Conservation (phyloP, 2,888 invertebrate genomes). For the Chymomyza fuscimana region DNA sequence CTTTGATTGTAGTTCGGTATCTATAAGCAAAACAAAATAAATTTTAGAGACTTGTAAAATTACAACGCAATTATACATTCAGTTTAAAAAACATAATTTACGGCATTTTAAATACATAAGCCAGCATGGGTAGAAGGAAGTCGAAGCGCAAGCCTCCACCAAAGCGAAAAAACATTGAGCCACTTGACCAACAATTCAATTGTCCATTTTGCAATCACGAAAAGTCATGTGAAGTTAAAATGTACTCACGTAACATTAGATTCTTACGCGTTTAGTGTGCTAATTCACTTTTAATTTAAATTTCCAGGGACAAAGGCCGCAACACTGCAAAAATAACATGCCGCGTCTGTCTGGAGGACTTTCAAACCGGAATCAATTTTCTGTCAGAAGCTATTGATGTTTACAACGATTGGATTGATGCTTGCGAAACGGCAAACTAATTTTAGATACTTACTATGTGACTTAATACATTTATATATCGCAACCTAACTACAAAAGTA, state of each 20-base stretch:
- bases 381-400: conserved; percentile 98
- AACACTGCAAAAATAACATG: conserved; percentile 97
- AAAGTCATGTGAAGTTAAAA: conserved; percentile 99
- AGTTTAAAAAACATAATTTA: background rate
- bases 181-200: conserved; percentile 97
- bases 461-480: background rate
- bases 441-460: background rate
- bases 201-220: conserved; percentile 99
- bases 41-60: no score
- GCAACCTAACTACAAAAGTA: background rate
- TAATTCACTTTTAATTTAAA: background rate
- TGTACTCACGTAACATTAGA: conserved; percentile 84
- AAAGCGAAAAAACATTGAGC: conserved; percentile 94
- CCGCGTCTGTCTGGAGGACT: conserved; percentile 97
- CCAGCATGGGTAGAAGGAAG: conserved; percentile 94
- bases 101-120: background rate
- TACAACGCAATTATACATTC: background rate
- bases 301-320: conserved; percentile 93
- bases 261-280: background rate
- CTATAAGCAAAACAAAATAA: background rate
- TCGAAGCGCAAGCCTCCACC: conserved; percentile 98
- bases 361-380: conserved; percentile 97
- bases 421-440: conserved; percentile 96
- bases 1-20: background rate
- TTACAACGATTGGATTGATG: conserved; percentile 99